These are phyloP conservation scores for Morpho helenor DNA, from an alignment of 2,888 invertebrate species.

Conservation along the genomic window DNA sequence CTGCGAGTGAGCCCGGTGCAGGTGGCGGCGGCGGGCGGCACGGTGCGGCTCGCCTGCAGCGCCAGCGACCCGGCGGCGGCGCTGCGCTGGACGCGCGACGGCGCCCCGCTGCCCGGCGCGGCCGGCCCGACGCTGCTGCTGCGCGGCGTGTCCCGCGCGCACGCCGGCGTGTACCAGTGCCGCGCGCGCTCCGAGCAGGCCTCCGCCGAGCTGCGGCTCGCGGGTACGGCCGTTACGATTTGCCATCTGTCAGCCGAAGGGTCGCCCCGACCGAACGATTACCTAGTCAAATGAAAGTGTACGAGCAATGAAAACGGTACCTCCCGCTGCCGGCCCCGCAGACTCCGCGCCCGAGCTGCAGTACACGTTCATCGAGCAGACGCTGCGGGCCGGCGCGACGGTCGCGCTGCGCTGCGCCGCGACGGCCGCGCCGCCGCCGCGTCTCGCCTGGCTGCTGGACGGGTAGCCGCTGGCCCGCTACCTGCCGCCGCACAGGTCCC, in stretches of 20 bases:
- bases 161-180: slow-evolving; percentile 93
- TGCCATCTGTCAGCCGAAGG: no score
- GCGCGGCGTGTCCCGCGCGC: slow-evolving; percentile 81
- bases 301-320: no score
- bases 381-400: slow-evolving; percentile 80
- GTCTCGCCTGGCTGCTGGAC: slow-evolving; percentile 88
- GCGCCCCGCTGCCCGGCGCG: slow-evolving; percentile 68
- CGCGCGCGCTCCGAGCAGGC: slow-evolving; percentile 82
- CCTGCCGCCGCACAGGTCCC: slow-evolving; percentile 75
- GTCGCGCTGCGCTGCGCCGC: slow-evolving; percentile 90
- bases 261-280: no score
- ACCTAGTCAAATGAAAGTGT: no score
- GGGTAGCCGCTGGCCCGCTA: slow-evolving; percentile 83
- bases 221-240: slow-evolving; percentile 73
- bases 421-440: slow-evolving; percentile 88
- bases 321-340: slow-evolving; percentile 37
- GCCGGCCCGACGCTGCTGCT: slow-evolving; percentile 40
- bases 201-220: slow-evolving; percentile 86
- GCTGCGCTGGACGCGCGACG: slow-evolving; percentile 85
- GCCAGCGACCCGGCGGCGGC: slow-evolving; percentile 61
- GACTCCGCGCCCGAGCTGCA: slow-evolving; percentile 89
- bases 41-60: slow-evolving; percentile 84
- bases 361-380: slow-evolving; percentile 89
- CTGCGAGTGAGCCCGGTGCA: slow-evolving; percentile 32
- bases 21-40: slow-evolving; percentile 84